Evolutionary conservation across 2,797 vertebrate species (phyloP), one percentile per base, ranked within the genome.

Genomic region (Platyrinchus mystaceus): DNA sequence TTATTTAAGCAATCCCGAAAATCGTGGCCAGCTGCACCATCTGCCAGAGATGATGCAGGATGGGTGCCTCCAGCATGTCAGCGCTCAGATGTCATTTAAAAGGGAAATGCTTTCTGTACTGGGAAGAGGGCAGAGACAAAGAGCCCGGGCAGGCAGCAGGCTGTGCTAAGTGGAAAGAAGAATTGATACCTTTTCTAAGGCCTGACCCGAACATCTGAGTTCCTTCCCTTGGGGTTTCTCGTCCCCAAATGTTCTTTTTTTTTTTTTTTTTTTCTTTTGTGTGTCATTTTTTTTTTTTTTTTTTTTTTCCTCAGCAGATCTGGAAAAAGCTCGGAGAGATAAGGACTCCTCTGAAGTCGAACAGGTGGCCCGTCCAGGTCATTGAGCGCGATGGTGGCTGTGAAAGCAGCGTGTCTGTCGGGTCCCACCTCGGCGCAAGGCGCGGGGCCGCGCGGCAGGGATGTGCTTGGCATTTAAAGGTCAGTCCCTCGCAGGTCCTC

Each of bases 41-140:
- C 95, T 97, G 96, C 96, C 96, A 96, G 95, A 83, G 95, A 93
- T 88, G 96, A 97, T 93, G 94, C 95, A 96, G 95, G 95, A 94
- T 95, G 95, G 95, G 96, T 96, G 96, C 96, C 96, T 97, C 94
- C 94, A 97, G 93, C 95, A 97, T 95, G 95, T 96, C 95, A 96
- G 93, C 37, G 68, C 91, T 97, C 94, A 97, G 95, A 97, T 96
- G 95, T 96, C 95, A 95, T 96, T 97, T 96, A 95, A 94, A 97
- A 97, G 95, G 96, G 96, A 97, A 97, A 96, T 94, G 94, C 77
- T 96, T 94, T 93, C 95, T 52, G 80, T 47, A 91, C 90, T 55
- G 94, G 87, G 90, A 95, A 97, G 93, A 88, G 92, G 89, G 84
- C 94, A 94, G 84, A 96, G 93, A 96, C 95, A 97, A 97, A 95